Conservation (phyloP, 2,888 invertebrate species). For the Meliscaeva auricollis region DNA sequence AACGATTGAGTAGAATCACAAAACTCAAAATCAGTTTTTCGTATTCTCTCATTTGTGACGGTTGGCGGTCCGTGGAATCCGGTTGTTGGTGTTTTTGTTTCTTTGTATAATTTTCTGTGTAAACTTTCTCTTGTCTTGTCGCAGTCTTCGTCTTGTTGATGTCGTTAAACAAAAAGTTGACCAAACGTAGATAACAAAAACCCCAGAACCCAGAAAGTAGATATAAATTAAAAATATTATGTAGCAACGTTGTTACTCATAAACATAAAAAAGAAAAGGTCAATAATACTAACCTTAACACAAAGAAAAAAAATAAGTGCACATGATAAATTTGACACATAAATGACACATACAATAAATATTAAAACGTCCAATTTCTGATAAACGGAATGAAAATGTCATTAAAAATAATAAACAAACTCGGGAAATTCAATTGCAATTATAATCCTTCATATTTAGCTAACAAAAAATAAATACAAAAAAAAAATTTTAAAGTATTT, state of each 20-base stretch:
- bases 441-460: constrained; percentile 20
- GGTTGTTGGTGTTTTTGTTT: constrained; percentile 24
- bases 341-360: constrained; percentile 5
- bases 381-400: neutral
- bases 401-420: constrained; percentile 11
- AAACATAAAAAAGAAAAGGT: constrained; percentile 7
- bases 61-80: constrained; percentile 41
- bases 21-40: constrained; percentile 69
- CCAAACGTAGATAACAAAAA: constrained; percentile 13
- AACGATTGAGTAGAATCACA: constrained; percentile 45
- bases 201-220: neutral
- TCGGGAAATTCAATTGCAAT: neutral
- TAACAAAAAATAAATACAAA: no score
- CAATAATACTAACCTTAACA: constrained; percentile 12
- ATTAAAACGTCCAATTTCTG: neutral
- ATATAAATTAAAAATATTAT: neutral
- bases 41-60: constrained; percentile 67
- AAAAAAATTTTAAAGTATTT: no score
- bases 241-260: neutral
- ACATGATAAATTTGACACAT: constrained; percentile 16
- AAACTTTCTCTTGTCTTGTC: constrained; percentile 52
- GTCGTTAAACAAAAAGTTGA: constrained; percentile 13
- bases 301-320: constrained; percentile 4
- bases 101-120: neutral
- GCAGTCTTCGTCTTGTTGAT: neutral